Evolutionary conservation across 2,888 invertebrate species (phyloP).

Genomic region (Platerodrilus igneus): DNA sequence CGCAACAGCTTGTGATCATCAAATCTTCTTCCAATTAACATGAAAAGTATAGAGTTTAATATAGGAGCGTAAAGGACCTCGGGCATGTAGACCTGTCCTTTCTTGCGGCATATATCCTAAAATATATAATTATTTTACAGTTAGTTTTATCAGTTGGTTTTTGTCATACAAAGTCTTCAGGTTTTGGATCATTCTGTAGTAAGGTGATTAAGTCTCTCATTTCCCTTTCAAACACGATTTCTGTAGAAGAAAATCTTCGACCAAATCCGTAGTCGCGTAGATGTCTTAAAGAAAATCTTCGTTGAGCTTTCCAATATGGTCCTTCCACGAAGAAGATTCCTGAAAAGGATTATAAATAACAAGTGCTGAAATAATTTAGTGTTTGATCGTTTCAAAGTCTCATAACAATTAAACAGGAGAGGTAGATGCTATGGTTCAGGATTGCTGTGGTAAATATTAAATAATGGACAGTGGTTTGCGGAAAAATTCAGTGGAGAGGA

Average conservation of each 20-base stretch:
- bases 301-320: constrained; percentile 59
- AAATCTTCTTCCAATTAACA: constrained; percentile 52
- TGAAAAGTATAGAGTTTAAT: constrained; percentile 55
- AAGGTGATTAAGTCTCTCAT: constrained; percentile 47
- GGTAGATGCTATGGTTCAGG: no score
- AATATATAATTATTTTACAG: background rate
- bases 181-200: constrained; percentile 48
- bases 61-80: constrained; percentile 53
- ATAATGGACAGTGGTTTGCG: no score
- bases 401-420: no score
- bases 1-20: constrained; percentile 53
- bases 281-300: constrained; percentile 61
- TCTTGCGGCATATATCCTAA: constrained; percentile 28
- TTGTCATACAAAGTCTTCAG: constrained; percentile 44
- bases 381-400: no score
- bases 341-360: constrained; percentile 32
- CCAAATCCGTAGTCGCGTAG: constrained; percentile 68
- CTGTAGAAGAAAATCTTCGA: constrained; percentile 54
- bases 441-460: no score
- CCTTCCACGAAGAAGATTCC: constrained; percentile 68
- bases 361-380: no score
- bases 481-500: no score
- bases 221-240: constrained; percentile 50
- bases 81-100: constrained; percentile 46
- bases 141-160: background rate